These are phyloP conservation scores for Oreochromis grahami DNA, from an alignment of 2,797 vertebrate species.

Conservation along the genomic window DNA sequence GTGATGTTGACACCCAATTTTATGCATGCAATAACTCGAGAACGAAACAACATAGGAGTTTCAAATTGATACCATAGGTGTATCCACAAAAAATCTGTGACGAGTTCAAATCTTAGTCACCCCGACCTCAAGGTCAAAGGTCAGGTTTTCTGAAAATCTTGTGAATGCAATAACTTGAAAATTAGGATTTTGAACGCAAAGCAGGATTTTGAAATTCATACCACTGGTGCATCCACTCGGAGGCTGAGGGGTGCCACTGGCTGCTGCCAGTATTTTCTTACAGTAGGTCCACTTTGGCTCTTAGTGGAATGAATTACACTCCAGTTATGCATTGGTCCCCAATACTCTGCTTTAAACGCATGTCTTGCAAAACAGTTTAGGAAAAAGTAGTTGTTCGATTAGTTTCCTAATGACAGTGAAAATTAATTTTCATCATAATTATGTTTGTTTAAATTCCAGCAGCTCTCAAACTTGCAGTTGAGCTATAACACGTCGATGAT, in stretches of 20 bases:
- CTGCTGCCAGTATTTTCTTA: background rate
- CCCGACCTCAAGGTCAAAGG: background rate
- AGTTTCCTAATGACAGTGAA: background rate
- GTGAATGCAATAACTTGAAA: background rate
- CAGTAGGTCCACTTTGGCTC: background rate
- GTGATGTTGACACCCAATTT: background rate
- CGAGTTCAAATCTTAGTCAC: background rate
- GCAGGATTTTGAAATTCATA: background rate
- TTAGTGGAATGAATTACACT: background rate
- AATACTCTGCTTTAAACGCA: background rate
- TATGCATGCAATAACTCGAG: background rate
- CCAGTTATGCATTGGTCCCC: background rate
- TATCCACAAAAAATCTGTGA: background rate
- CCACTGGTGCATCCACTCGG: background rate
- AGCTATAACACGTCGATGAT: constrained; percentile 5
- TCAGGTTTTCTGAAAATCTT: background rate
- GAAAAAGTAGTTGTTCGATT: background rate
- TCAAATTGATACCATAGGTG: background rate
- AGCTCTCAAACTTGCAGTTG: background rate
- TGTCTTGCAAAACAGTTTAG: background rate
- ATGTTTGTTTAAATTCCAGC: background rate
- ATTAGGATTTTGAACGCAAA: background rate
- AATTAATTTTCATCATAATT: background rate
- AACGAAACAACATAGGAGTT: background rate
- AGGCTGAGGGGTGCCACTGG: background rate